Evolutionary conservation across 2,113 vertebrate genomes (phyloP).

Genomic region (Martes martes): DNA sequence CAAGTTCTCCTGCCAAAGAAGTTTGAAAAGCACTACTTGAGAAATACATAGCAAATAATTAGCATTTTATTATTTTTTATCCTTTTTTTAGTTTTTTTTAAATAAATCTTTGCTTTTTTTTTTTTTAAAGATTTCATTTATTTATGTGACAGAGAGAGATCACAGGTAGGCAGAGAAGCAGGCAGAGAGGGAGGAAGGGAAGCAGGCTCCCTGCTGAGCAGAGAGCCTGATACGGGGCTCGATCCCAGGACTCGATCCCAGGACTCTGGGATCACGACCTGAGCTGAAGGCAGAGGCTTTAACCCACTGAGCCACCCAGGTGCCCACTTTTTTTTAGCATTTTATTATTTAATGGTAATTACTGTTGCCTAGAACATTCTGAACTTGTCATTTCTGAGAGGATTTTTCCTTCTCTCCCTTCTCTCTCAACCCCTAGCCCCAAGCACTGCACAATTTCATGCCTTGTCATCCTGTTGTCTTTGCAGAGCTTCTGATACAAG

Average conservation of each 20-base stretch:
- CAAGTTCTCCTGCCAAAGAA: neutral
- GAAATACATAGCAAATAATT: neutral
- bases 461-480: conserved; percentile 28
- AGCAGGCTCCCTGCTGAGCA: too few species aligned
- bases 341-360: neutral
- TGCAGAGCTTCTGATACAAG: conserved; percentile 28
- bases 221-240: too few species aligned
- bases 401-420: neutral
- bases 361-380: neutral
- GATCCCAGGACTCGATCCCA: too few species aligned
- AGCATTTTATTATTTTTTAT: neutral
- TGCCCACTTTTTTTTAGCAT: neutral
- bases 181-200: too few species aligned
- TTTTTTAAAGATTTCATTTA: too few species aligned
- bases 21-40: neutral
- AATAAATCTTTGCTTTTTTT: too few species aligned
- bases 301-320: too few species aligned
- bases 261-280: too few species aligned
- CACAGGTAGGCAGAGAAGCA: too few species aligned
- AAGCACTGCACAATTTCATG: neutral
- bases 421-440: neutral
- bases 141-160: too few species aligned
- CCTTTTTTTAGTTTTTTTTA: neutral
- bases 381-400: neutral
- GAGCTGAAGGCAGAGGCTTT: too few species aligned